Evolutionary conservation across 2,888 invertebrate genomes (phyloP).

Genomic region (Dryobota labecula): DNA sequence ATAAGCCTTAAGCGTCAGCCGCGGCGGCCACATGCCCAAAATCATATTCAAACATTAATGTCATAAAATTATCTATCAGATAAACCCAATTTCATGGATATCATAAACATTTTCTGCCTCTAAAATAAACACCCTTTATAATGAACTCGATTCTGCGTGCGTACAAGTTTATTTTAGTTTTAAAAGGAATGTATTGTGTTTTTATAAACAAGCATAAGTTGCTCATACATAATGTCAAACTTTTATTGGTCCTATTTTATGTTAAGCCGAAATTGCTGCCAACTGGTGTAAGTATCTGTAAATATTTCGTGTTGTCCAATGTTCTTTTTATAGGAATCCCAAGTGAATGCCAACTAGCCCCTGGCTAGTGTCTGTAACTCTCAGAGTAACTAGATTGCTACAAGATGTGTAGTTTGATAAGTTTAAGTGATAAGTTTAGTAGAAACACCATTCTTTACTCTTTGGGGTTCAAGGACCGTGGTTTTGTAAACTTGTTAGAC

Average conservation of each 20-base stretch:
- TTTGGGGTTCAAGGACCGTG: background rate
- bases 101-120: no score
- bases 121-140: no score
- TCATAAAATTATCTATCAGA: no score
- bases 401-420: constrained; percentile 5
- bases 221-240: background rate
- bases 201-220: background rate
- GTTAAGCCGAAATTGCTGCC: constrained; percentile 1
- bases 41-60: no score
- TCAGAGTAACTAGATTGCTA: background rate
- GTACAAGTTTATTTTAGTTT: background rate
- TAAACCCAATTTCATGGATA: no score
- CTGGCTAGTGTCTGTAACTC: constrained; percentile 2
- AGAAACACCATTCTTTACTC: background rate
- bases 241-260: constrained; percentile 15
- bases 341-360: constrained; percentile 33
- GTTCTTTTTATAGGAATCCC: constrained; percentile 12
- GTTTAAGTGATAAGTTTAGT: constrained; percentile 25
- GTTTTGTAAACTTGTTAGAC: background rate
- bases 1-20: no score
- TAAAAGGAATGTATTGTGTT: background rate
- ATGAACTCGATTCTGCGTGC: background rate
- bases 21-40: no score
- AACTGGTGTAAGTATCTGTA: constrained; percentile 10
- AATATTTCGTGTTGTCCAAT: constrained; percentile 7